Evolutionary conservation across 2,888 invertebrate species (phyloP).

Genomic region (Lacanobia wlatinum): DNA sequence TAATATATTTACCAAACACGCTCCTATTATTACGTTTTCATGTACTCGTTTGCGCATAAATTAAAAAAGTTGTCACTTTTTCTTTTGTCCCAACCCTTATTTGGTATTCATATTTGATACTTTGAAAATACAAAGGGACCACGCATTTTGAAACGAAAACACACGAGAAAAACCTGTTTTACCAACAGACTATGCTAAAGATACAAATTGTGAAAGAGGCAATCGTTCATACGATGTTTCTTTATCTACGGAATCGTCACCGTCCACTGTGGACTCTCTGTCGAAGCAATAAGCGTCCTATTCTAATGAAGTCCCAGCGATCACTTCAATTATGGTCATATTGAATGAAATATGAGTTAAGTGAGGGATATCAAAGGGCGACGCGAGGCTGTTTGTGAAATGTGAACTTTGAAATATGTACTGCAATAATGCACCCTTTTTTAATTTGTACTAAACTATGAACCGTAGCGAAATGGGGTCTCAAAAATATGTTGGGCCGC

Average conservation of each 20-base stretch:
- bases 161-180: slow-evolving; percentile 89
- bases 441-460: slow-evolving; percentile 89
- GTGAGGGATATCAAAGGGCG: slow-evolving; percentile 91
- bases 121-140: slow-evolving; percentile 89
- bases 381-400: slow-evolving; percentile 87
- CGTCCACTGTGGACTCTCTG: slow-evolving; percentile 80
- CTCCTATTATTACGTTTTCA: slow-evolving; percentile 90
- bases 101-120: slow-evolving; percentile 91
- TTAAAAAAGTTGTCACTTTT: slow-evolving; percentile 89
- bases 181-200: slow-evolving; percentile 87
- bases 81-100: slow-evolving; percentile 90
- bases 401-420: slow-evolving; percentile 89
- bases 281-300: slow-evolving; percentile 78
- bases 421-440: slow-evolving; percentile 86
- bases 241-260: slow-evolving; percentile 77
- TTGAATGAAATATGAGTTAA: slow-evolving; percentile 90
- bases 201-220: slow-evolving; percentile 91
- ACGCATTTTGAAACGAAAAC: slow-evolving; percentile 86
- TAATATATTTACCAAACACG: slow-evolving; percentile 90
- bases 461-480: slow-evolving; percentile 86
- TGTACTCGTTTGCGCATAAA: slow-evolving; percentile 90
- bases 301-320: slow-evolving; percentile 78
- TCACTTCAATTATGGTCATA: slow-evolving; percentile 90
- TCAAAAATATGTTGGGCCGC: slow-evolving; percentile 73
- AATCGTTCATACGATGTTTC: slow-evolving; percentile 86